Conservation (phyloP, 2,888 invertebrate species). For the Heliconius aoede region DNA sequence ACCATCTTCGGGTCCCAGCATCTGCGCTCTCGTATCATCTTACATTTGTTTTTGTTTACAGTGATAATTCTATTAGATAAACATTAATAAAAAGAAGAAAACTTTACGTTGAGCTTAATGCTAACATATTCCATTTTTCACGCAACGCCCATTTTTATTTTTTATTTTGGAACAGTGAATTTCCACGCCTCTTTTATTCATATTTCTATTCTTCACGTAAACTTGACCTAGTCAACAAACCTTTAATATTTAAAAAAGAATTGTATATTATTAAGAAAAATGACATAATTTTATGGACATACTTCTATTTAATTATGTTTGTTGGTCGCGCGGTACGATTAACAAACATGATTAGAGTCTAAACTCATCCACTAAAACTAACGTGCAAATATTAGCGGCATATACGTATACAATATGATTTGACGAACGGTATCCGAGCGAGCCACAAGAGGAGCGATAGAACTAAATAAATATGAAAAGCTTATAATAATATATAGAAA, state of each 20-base stretch:
- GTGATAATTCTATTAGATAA: too few species aligned
- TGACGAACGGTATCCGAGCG: slow-evolving; percentile 70
- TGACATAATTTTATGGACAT: background rate
- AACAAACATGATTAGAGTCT: slow-evolving; percentile 22
- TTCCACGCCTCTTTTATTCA: too few species aligned
- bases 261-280: background rate
- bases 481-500: background rate
- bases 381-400: slow-evolving; percentile 30
- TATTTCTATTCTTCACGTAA: too few species aligned
- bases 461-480: background rate
- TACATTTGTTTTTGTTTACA: too few species aligned
- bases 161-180: too few species aligned
- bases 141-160: too few species aligned
- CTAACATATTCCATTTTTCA: too few species aligned
- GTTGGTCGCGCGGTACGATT: slow-evolving; percentile 25
- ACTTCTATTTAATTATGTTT: slow-evolving; percentile 20
- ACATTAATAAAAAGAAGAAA: too few species aligned
- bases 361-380: slow-evolving; percentile 34
- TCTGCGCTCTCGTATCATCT: slow-evolving; percentile 84
- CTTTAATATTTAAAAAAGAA: background rate
- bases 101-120: too few species aligned
- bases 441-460: slow-evolving; percentile 55
- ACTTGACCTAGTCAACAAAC: too few species aligned
- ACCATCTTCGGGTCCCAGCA: slow-evolving; percentile 89
- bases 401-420: slow-evolving; percentile 64